A percentile compares a stretch with the other conserved stretches of the same genome.
phyloP scores from a whole-genome alignment of 2,797 vertebrate species.

The Helarctos malayanus region DNA sequence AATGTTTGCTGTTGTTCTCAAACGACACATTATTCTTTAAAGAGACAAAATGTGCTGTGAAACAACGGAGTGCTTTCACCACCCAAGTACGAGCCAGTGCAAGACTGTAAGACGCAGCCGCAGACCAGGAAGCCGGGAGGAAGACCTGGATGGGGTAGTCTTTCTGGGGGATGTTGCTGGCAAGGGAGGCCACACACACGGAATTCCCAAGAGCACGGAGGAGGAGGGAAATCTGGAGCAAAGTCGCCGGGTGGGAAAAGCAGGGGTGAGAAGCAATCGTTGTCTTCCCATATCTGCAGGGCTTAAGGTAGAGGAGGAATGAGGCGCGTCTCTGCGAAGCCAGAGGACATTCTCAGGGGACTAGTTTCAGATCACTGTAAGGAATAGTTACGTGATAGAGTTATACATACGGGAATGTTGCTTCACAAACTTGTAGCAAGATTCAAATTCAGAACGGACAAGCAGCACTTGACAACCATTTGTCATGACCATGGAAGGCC shows the following conservation, averaged over 20 bases:
- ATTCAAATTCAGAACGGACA: neutral
- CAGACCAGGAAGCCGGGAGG: no score
- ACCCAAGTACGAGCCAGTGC: neutral
- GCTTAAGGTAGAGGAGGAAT: neutral
- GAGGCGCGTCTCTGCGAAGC: neutral
- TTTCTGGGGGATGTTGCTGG: neutral
- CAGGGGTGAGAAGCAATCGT: neutral
- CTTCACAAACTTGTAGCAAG: neutral
- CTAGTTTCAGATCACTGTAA: neutral
- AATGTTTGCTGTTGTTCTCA: neutral
- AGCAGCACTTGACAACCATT: neutral
- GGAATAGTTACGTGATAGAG: neutral
- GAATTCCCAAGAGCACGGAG: neutral
- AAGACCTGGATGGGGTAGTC: neutral
- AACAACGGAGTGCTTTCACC: neutral
- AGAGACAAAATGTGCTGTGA: neutral
- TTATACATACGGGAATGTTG: no score
- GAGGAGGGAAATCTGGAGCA: no score
- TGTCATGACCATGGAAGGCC: accelerated
- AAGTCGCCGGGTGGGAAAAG: neutral
- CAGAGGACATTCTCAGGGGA: neutral
- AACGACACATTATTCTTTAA: neutral
- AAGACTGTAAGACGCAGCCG: accelerated
- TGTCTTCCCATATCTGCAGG: neutral
- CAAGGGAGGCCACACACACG: neutral